These are phyloP conservation scores for Blastomussa wellsi DNA, from an alignment of 92 coral and sea anemone genomes.

Conservation along the genomic window DNA sequence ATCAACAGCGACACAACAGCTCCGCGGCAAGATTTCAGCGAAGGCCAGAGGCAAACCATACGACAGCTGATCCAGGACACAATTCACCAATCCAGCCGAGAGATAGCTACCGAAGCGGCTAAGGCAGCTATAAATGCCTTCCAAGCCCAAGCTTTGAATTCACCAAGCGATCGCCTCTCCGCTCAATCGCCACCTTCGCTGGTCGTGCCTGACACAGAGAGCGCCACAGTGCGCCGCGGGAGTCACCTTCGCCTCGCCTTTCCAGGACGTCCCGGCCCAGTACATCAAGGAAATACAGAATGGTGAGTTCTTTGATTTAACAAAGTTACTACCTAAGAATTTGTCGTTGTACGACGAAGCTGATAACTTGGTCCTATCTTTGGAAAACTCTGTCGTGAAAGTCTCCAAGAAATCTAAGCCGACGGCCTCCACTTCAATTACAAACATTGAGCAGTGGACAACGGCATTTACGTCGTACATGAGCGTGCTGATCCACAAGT, in stretches of 20 bases:
- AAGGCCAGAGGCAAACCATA: constrained; percentile 24
- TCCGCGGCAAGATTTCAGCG: background rate
- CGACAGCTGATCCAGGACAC: background rate
- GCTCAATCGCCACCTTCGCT: background rate
- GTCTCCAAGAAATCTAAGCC: constrained; percentile 4
- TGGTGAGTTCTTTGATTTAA: constrained; percentile 52
- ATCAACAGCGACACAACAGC: too few relatives aligned
- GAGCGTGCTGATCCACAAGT: constrained; percentile 1
- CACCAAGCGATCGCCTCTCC: too few relatives aligned
- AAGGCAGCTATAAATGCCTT: background rate
- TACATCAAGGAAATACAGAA: constrained; percentile 27
- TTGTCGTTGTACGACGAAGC: constrained; percentile 9
- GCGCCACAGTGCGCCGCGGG: background rate
- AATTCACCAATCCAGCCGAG: constrained; percentile 18
- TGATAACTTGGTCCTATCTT: background rate
- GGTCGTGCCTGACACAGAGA: background rate
- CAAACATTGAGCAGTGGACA: background rate
- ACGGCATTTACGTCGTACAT: background rate
- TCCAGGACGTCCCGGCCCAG: constrained; percentile 18
- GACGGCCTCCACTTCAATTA: background rate
- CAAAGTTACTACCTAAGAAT: constrained; percentile 39
- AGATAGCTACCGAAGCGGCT: constrained; percentile 34
- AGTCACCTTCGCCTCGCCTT: background rate
- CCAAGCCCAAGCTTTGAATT: background rate
- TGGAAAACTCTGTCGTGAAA: background rate